These are phyloP conservation scores for Petroica traversi DNA, from an alignment of 2,113 vertebrate genomes.

Conservation along the genomic window DNA sequence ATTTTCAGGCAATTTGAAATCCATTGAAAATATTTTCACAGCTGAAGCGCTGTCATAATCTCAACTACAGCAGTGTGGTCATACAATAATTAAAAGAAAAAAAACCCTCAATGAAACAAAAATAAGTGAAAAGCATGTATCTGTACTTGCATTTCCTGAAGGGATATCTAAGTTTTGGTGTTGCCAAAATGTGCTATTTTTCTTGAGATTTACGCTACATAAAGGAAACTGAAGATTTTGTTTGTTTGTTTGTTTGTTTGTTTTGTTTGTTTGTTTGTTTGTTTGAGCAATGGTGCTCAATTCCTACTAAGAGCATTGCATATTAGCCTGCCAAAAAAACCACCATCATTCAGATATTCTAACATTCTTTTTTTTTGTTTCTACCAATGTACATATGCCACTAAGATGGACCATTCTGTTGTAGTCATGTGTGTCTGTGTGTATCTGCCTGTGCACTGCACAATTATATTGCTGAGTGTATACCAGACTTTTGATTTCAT, in stretches of 20 bases:
- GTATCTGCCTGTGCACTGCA: background rate
- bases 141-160: background rate
- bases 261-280: too few relatives aligned
- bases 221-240: background rate
- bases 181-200: background rate
- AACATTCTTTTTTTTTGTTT: slow-evolving; percentile 50
- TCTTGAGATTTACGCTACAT: slow-evolving; percentile 5
- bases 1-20: background rate
- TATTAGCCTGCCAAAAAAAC: slow-evolving; percentile 64
- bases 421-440: background rate
- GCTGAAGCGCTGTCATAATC: background rate
- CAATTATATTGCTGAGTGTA: slow-evolving; percentile 11
- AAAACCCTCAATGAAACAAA: background rate
- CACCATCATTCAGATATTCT: slow-evolving; percentile 47
- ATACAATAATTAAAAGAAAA: background rate
- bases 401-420: slow-evolving; percentile 39
- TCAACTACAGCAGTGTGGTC: background rate
- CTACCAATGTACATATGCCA: slow-evolving; percentile 35
- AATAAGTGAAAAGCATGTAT: background rate
- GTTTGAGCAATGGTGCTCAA: slow-evolving; percentile 41
- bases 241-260: too few relatives aligned
- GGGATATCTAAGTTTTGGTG: background rate
- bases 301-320: slow-evolving; percentile 33
- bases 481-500: slow-evolving; percentile 44
- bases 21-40: background rate